Evolutionary conservation across 2,113 vertebrate genomes (phyloP), one percentile per base, ranked within the genome.

Genomic region (Nerophis lumbriciformis): DNA sequence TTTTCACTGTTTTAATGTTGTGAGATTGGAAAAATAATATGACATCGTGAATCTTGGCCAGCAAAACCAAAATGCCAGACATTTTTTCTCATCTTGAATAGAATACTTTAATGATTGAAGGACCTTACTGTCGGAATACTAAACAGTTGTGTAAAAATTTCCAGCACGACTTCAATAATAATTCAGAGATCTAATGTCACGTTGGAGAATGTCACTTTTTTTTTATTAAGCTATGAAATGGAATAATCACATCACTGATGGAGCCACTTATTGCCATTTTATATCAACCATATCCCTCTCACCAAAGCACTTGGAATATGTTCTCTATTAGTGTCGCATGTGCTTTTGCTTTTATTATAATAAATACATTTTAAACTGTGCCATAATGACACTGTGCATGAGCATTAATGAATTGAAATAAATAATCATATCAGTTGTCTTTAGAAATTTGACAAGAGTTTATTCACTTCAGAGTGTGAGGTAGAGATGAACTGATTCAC

Each of bases 141-240:
- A 61, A 80, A 85, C 81, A 68, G 67, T 65, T 59, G 62, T 68
- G 76, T 73, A 85, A 75, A 81, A 79, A 75, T 78, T 81, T 76
- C 77, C 70, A 87, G 82, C 70, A 74, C 47, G 47, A 45, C 13
- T 39, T 64, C 38, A 19, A 19, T 56, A 61, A 72, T 60, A 79
- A 53, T 66, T 68, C 61, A 68, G 49, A 65, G 76, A 65, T 73
- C 71, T 68, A 72, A 82, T 81, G 76, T 86, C 84, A 13, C 81
- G 82, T 71, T 79, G 65, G 78, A 78, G 81, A 85, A 83, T 83
- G 63, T 67, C 69, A 68, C 51, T 35, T 67, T 79, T n/a, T n/a
- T 77, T 59, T 87, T 75, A 87, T 86, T 86, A 85, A 71, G 28
- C 72, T 67, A 36, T 56, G 55, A 59, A 67, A 75, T 71, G 58